Evolutionary conservation across 2,888 invertebrate genomes (phyloP), one percentile per base, ranked within the genome.

Genomic region (Ommatoiulus sabulosus): DNA sequence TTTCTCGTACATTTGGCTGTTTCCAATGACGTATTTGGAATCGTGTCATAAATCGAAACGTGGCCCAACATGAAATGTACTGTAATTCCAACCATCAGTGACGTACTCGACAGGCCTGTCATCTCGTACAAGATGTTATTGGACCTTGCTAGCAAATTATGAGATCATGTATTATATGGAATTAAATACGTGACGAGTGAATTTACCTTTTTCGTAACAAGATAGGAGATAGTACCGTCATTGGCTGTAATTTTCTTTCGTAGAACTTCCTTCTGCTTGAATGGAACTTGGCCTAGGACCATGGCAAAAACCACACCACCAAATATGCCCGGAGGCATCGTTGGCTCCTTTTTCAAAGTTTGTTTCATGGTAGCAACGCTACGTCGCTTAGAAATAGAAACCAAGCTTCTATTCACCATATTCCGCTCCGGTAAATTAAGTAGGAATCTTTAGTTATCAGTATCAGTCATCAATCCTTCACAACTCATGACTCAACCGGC

Each of bases 141-240:
- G n/a, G n/a, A n/a, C n/a, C 0, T 35, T 1, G 35, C 35, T 35
- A 2, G 35, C 35, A 35, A 35, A 35, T 35, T 35, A 35, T 35
- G 35, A 35, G 35, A 35, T 35, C 35, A 35, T 35, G 2, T 35
- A 35, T 35, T 35, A 35, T 35, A 35, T 1, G 2, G 35, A 35
- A 35, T 1, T 35, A 35, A 35, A 35, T 35, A 35, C 0, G 35
- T 35, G 35, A 35, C 35, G 35, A 84, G 46, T 88, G n/a, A 46
- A n/a, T 57, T 44, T 88, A 88, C 88, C 86, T 86, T 86, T 63
- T 88, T 88, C 4, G 86, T 88, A 24, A 87, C 72, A 52, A 88
- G 17, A 17, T 88, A 88, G 46, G 88, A 86, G 20, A 88, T 48
- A 24, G 44, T 57, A 44, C 88, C 88, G 24, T n/a, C 88, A 15